Evolutionary conservation across 2,888 invertebrate genomes (phyloP), one percentile per base, ranked within the genome.

Genomic region (Chromoteleia sp.): DNA sequence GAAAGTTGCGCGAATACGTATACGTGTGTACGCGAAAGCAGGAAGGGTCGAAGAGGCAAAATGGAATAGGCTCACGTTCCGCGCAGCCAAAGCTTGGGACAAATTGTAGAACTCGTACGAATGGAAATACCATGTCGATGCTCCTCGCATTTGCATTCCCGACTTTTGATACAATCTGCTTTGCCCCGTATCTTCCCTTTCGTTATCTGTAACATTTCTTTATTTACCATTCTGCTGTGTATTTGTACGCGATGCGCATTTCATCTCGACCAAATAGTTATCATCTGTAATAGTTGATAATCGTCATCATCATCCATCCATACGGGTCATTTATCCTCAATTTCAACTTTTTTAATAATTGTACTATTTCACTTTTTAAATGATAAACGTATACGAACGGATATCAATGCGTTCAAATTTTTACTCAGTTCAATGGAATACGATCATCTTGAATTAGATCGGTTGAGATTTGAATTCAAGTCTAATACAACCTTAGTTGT

Each of bases 121-220:
- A 88, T 88, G 88, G 88, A 88, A 87, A 87, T 87, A 83, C 88
- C 87, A 84, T 86, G 88, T 87, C 86, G 88, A 88, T 87, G 87
- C 86, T 87, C 87, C 85, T 88, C 88, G 85, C 86, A 87, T 88
- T 87, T 88, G 87, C 87, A 87, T 88, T 85, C 70, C 87, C 85
- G 87, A 87, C 87, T 88, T 87, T 87, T 87, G 87, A 88, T 87
- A 87, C 88, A 87, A 85, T 87, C 86, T 83, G 84, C 86, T 86
- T 86, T 86, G 85, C 84, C 85, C 84, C 86, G 54, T 73, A 79
- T 73, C 86, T 83, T 82, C 56, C 73, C 73, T 79, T 79, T 79
- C 78, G 71, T 78, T 78, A 78, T 78, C 78, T 65, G 78, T 65
- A 70, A 71, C 71, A 78, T 73, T 79, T 67, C 79, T 73, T 79